Percentiles rank a stretch among this genome's conserved stretches.
These are phyloP conservation scores for Diadema setosum DNA, from an alignment of 35 echinoderm and acorn worm genomes.

Conservation along the genomic window DNA sequence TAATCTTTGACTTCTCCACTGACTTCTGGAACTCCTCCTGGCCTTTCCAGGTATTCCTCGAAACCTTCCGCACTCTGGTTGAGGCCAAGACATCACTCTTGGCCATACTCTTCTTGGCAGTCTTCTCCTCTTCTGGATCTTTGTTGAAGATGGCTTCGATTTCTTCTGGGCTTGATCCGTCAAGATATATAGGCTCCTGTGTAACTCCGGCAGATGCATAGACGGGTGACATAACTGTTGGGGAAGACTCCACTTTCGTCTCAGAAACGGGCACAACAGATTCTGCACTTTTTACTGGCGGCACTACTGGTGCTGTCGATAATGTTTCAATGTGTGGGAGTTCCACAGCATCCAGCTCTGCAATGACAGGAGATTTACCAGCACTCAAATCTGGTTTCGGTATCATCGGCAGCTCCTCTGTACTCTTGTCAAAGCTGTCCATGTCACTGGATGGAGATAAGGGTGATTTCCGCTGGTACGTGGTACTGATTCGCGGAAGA, in stretches of 20 bases:
- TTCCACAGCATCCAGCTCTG: neutral
- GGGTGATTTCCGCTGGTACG: neutral
- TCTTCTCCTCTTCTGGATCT: neutral
- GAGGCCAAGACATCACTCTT: neutral
- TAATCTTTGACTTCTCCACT: neutral
- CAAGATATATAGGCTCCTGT: neutral
- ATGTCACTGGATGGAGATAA: neutral
- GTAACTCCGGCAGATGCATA: neutral
- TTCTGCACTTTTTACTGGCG: neutral
- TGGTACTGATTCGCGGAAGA: conserved; percentile 25
- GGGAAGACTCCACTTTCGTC: neutral
- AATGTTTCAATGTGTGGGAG: conserved; percentile 3
- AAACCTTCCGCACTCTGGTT: neutral
- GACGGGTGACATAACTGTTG: neutral
- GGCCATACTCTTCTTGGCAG: neutral
- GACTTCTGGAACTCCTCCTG: neutral
- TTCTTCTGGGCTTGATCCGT: neutral
- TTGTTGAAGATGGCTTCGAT: neutral
- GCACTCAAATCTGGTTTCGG: neutral
- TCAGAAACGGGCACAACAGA: neutral
- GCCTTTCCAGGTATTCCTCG: neutral
- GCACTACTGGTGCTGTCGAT: neutral
- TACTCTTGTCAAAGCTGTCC: neutral
- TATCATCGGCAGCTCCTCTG: neutral
- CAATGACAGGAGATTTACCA: neutral